A percentile compares a stretch with the other conserved stretches of the same genome.
phyloP scores from a whole-genome alignment of 2,797 vertebrate genomes.

The Crocodylus rhombifer region DNA sequence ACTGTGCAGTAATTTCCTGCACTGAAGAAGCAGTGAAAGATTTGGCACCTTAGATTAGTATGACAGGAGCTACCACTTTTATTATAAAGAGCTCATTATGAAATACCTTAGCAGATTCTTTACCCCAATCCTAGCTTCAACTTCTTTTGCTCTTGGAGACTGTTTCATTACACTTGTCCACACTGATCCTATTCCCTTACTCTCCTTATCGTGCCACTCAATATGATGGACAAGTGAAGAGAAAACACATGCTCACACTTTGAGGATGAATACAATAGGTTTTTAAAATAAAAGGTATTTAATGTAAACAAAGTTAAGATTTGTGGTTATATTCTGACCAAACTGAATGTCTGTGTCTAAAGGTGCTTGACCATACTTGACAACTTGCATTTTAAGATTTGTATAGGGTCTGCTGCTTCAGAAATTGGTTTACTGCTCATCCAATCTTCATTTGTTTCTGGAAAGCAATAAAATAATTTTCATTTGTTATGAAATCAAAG shows the following conservation, averaged over 20 bases:
- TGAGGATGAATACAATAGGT: neutral
- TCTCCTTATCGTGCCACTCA: neutral
- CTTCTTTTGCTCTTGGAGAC: neutral
- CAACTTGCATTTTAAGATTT: neutral
- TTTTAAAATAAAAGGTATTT: neutral
- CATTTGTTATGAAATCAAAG: no score
- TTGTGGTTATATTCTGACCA: neutral
- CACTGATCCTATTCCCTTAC: neutral
- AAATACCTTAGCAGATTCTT: neutral
- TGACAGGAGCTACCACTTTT: neutral
- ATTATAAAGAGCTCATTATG: neutral
- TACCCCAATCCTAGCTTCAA: neutral
- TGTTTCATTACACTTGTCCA: neutral
- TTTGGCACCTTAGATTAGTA: neutral
- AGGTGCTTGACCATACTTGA: neutral
- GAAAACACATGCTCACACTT: fast-evolving
- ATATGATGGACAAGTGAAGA: neutral
- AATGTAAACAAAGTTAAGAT: neutral
- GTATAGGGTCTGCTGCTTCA: neutral
- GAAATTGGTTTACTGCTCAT: neutral
- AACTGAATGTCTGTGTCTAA: neutral
- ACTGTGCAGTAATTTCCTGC: neutral
- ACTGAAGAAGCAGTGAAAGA: neutral
- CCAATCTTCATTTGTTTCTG: no score
- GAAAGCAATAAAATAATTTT: no score